Evolutionary conservation across 2,888 invertebrate genomes (phyloP), one percentile per base, ranked within the genome.

Genomic region (Troides aeacus): DNA sequence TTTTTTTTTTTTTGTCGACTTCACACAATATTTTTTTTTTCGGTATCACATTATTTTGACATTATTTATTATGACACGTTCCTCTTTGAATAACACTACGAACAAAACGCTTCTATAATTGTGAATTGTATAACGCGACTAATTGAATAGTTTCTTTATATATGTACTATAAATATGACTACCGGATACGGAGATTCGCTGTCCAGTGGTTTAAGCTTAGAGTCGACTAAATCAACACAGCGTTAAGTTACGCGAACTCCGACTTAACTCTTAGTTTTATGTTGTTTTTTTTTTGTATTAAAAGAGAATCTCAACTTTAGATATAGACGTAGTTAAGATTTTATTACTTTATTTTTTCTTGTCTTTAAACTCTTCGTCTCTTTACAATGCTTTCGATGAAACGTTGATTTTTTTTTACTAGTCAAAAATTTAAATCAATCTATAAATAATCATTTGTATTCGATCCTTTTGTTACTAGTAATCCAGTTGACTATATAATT

Each of bases 391-490:
- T 56, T 68, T 68, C 39, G 39, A 10, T 39, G 39, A 46, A 58
- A 46, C 4, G 15, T 81, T 81, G 81, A 87, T 86, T 86, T 87
- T 87, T 86, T 89, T 88, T 87, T 84, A 86, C 91, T 91, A 91
- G 91, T 91, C 91, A 91, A 89, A 86, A 84, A 46, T 57, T 17
- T 53, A 18, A 50, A 18, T 50, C 12, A 50, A 50, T 50, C 18
- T 50, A 2, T 50, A 6, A 50, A 50, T 30, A 30, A 30, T 3
- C 5, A 30, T 30, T 30, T 30, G 30, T 30, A 4, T 30, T 30
- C 3, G 30, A 30, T 3, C 30, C 30, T 10, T 39, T 39, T 10
- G 39, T 39, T 39, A 39, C 39, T 39, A 2, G 39, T 39, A 39
- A 39, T 39, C 0, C 39, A 39, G 39, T 10, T 39, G 10, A 39